Base-by-base conservation (phyloP, 2,797 vertebrate species). In the Sciurus vulgaris region DNA sequence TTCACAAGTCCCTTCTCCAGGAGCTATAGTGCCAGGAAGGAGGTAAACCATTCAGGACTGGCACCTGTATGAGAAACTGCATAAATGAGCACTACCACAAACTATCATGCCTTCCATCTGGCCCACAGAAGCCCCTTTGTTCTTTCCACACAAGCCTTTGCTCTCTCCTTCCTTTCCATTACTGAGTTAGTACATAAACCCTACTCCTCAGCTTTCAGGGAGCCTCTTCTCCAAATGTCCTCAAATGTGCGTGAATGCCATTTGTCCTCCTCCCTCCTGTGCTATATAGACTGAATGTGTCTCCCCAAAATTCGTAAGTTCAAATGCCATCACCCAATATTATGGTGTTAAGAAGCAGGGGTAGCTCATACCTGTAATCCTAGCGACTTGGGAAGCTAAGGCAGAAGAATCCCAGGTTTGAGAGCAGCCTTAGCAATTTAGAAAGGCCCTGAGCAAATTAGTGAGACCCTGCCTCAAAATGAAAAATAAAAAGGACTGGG, bases 1-100 rank as follows among this genome's bases (percentile, higher is more conserved):
- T 47, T 47, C 44, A 47, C 44, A 47, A 47, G 9, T 49, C 4
- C 30, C 18, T 61, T 74, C 69, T 35, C 9, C 5, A 13, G 30
- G n/a, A 70, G 63, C 47, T 67, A 67, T 28, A 38, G 24, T n/a
- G 26, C 51, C 63, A n/a, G 47, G 70, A 18, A 88, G 35, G 44
- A 47, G 44, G 70, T 4, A 35, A n/a, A 24, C 47, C 44, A 41
- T 13, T 81, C 17, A 83, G 54, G 9, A n/a, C 12, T n/a, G 61
- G 38, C 11, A 35, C 15, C 30, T 65, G 70, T 56, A 83, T 38
- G 49, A 92, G 24, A 86, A 92, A 83, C 2, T 44, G 2, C n/a
- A 73, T 59, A 67, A 89, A 93, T 51, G 65, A 89, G 94, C 22
- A 54, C 15, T 65, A 79, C 35, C 63, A 33, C 24, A 96, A 86